A percentile compares a stretch with the other conserved stretches of the same genome.
Conservation (phyloP, 2,797 vertebrate species). For the Acropternis orthonyx region DNA sequence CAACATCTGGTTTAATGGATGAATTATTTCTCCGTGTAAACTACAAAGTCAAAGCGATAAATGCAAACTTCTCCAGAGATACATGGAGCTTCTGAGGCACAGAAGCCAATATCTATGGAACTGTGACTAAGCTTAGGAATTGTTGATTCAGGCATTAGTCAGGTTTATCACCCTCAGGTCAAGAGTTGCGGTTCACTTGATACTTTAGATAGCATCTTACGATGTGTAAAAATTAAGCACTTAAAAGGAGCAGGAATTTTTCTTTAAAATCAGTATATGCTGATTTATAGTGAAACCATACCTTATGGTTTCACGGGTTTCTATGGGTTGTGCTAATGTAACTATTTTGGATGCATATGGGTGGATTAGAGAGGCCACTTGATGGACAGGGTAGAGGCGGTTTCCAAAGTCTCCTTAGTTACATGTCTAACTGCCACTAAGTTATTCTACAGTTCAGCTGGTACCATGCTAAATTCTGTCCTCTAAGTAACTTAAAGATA, state of each 20-base stretch:
- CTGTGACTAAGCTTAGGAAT: background rate
- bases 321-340: background rate
- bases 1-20: constrained; percentile 3
- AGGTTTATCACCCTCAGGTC: background rate
- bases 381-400: background rate
- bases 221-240: accelerated
- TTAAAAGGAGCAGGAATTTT: background rate
- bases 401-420: background rate
- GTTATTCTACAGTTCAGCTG: background rate
- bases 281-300: background rate
- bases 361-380: background rate
- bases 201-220: background rate
- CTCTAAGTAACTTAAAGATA: background rate
- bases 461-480: background rate
- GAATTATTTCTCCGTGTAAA: background rate
- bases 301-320: background rate
- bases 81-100: background rate
- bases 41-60: background rate
- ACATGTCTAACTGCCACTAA: background rate
- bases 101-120: background rate
- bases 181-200: background rate
- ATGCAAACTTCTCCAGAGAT: background rate
- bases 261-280: background rate
- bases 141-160: background rate
- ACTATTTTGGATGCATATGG: background rate